These are phyloP conservation scores for Heteronetta atricapilla DNA, from an alignment of 2,113 vertebrate species.

Conservation along the genomic window DNA sequence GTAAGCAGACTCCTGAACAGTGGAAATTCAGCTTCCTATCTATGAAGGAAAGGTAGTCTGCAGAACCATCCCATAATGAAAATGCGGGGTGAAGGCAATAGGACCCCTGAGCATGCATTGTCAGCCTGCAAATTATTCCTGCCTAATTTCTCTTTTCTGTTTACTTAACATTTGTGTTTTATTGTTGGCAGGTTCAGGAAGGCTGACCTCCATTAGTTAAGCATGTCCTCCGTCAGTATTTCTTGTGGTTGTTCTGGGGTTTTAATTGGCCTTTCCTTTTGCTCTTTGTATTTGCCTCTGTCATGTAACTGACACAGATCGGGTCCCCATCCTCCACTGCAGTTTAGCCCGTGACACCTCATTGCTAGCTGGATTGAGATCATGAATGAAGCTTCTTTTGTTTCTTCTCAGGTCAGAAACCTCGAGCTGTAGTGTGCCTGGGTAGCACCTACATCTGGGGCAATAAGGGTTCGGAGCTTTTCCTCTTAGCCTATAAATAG, in stretches of 20 bases:
- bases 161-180: not conserved
- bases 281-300: not conserved
- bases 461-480: not conserved
- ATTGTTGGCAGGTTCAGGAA: not conserved
- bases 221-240: not conserved
- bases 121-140: not conserved
- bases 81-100: not conserved
- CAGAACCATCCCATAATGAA: not conserved
- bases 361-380: not conserved
- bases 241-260: not conserved
- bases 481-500: not conserved
- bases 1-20: rapidly evolving
- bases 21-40: not conserved
- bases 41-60: not conserved
- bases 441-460: not conserved
- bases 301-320: not conserved
- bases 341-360: not conserved
- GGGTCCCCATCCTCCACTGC: not conserved
- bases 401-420: not conserved
- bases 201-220: not conserved
- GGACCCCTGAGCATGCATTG: not conserved
- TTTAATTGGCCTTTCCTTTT: not conserved
- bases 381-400: not conserved
- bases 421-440: not conserved
- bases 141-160: not conserved